These are phyloP conservation scores for Silurus glanis DNA, from an alignment of 2,113 vertebrate genomes.

Conservation along the genomic window DNA sequence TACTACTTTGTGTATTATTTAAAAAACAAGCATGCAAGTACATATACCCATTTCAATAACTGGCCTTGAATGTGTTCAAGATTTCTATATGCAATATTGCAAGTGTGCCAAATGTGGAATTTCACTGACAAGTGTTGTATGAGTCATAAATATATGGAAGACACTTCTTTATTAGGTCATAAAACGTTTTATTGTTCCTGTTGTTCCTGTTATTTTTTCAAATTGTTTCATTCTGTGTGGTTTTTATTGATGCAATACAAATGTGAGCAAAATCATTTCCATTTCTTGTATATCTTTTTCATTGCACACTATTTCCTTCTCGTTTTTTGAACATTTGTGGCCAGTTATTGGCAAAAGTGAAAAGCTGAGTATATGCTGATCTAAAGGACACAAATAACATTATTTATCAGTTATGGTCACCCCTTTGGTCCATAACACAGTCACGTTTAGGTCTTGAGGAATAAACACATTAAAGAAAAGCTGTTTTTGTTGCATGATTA, in stretches of 20 bases:
- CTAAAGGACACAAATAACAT: neutral
- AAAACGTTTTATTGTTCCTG: constrained; percentile 16
- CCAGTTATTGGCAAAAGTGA: neutral
- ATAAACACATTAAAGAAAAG: neutral
- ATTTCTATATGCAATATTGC: neutral
- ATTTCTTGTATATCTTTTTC: neutral
- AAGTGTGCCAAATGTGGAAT: neutral
- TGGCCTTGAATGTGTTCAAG: neutral
- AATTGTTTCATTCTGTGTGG: constrained; percentile 19
- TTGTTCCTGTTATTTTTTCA: constrained; percentile 18
- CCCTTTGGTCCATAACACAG: neutral
- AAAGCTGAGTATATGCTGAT: neutral
- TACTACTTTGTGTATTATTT: neutral
- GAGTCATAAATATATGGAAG: neutral
- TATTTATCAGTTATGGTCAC: neutral
- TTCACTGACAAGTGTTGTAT: constrained; percentile 5
- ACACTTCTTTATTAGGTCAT: constrained; percentile 13
- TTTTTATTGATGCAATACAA: neutral
- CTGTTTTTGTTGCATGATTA: neutral
- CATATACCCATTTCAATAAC: neutral
- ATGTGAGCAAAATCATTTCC: neutral
- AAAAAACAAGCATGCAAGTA: neutral
- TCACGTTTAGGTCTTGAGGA: neutral
- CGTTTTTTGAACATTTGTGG: neutral
- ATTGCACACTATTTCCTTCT: neutral